A percentile compares a stretch with the other conserved stretches of the same genome.
Conservation (phyloP, 2,797 vertebrate species). For the Chaunax sp. region DNA sequence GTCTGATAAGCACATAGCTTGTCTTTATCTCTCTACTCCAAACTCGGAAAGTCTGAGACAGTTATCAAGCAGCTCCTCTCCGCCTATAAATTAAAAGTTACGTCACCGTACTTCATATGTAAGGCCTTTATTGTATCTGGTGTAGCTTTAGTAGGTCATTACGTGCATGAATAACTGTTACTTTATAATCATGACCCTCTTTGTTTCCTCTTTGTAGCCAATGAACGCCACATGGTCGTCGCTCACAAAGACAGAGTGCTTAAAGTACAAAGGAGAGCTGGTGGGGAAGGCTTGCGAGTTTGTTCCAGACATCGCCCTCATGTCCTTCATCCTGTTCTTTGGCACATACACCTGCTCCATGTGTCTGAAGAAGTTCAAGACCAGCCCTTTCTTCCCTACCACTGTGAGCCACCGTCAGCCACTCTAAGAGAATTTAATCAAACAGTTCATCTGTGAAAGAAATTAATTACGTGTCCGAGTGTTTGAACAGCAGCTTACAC, state of each 20-base stretch:
- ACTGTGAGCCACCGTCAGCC: slow-evolving; percentile 84
- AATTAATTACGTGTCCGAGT: not conserved
- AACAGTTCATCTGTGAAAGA: not conserved
- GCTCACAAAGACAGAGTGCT: slow-evolving; percentile 88
- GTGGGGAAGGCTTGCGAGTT: slow-evolving; percentile 89
- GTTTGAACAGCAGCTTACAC: slow-evolving; percentile 2
- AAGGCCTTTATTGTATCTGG: not conserved
- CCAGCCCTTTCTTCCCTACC: slow-evolving; percentile 95
- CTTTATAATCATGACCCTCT: not conserved
- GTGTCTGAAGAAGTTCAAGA: slow-evolving; percentile 98
- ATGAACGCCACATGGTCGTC: slow-evolving; percentile 88
- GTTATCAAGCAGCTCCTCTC: not conserved
- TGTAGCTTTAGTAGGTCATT: not conserved
- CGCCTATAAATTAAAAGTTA: not conserved
- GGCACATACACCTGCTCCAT: slow-evolving; percentile 97
- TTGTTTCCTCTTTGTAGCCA: slow-evolving; percentile 43
- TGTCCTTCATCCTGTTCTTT: slow-evolving; percentile 97
- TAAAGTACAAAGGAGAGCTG: slow-evolving; percentile 88
- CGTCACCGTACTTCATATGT: not conserved
- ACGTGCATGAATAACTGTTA: not conserved
- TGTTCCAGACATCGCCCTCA: slow-evolving; percentile 94
- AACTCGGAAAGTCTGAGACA: not conserved
- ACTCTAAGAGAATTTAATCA: not conserved
- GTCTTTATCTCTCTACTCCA: not conserved
- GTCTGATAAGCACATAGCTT: slow-evolving; percentile 17